Evolutionary conservation across 2,797 vertebrate species (phyloP).

Genomic region (Squalus acanthias): DNA sequence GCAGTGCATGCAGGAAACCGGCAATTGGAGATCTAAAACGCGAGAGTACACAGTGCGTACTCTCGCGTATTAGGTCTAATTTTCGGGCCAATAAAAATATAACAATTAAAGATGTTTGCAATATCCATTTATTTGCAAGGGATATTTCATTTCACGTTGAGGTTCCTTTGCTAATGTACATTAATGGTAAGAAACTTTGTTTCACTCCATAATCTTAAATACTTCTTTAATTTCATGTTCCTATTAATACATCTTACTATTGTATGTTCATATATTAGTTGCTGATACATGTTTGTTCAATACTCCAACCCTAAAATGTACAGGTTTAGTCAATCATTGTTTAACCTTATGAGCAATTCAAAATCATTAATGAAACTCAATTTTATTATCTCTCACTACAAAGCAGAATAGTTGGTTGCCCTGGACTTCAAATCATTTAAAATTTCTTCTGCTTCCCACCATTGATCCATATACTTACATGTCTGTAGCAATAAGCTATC

Average conservation of each 20-base stretch:
- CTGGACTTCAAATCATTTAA: background rate
- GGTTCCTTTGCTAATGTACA: background rate
- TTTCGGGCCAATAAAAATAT: background rate
- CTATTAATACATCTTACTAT: too few species aligned
- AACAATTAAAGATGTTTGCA: background rate
- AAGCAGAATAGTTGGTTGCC: background rate
- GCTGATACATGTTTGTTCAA: constrained; percentile 12
- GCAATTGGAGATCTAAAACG: too few species aligned
- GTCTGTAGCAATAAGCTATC: constrained; percentile 68
- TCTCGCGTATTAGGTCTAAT: too few species aligned
- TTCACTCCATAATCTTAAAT: background rate
- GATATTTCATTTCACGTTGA: background rate
- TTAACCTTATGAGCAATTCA: background rate
- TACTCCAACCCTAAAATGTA: background rate
- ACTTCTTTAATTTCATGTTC: background rate
- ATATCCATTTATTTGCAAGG: constrained; percentile 3
- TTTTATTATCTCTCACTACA: background rate
- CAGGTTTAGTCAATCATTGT: background rate
- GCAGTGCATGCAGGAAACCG: too few species aligned
- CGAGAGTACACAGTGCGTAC: too few species aligned
- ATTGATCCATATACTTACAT: constrained; percentile 60
- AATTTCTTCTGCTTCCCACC: constrained; percentile 51
- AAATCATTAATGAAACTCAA: background rate
- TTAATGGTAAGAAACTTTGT: too few species aligned
- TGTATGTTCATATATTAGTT: background rate